These are phyloP conservation scores for Gryon sp. DNA, from an alignment of 1,140 invertebrate genomes.

Conservation along the genomic window DNA sequence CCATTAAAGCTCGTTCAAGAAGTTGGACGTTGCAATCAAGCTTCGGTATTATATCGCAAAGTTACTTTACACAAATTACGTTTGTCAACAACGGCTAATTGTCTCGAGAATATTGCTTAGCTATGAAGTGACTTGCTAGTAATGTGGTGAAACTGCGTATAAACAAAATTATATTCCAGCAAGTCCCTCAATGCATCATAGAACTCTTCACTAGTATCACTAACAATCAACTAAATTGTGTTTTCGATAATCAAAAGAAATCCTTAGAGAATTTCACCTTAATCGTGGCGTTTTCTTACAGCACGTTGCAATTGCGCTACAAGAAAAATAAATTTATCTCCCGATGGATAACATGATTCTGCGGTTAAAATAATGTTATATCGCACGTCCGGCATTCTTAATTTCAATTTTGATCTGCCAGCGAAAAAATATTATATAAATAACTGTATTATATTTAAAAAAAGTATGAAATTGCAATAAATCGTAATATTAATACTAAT, in stretches of 20 bases:
- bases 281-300: slow-evolving; percentile 29
- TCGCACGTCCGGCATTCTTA: slow-evolving; percentile 15
- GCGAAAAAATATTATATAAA: too few species aligned
- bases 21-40: slow-evolving; percentile 34
- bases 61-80: slow-evolving; percentile 77
- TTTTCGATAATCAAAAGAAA: slow-evolving; percentile 52
- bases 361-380: slow-evolving; percentile 24
- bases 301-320: slow-evolving; percentile 7
- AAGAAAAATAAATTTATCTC: slow-evolving; percentile 42
- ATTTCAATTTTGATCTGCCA: slow-evolving; percentile 5
- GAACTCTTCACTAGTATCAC: slow-evolving; percentile 44
- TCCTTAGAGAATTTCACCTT: slow-evolving; percentile 27
- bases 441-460: too few species aligned
- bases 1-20: slow-evolving; percentile 46
- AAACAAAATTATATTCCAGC: slow-evolving; percentile 73
- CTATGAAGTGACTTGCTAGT: slow-evolving; percentile 77
- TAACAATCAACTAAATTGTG: slow-evolving; percentile 43
- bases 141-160: slow-evolving; percentile 68
- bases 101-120: slow-evolving; percentile 74
- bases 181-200: slow-evolving; percentile 32
- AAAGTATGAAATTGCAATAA: too few species aligned
- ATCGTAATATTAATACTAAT: too few species aligned
- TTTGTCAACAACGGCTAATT: slow-evolving; percentile 78
- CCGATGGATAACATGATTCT: slow-evolving; percentile 52
- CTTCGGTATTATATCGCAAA: slow-evolving; percentile 65